These are phyloP conservation scores for Burhinus bistriatus DNA, from an alignment of 2,113 vertebrate species.

Conservation along the genomic window DNA sequence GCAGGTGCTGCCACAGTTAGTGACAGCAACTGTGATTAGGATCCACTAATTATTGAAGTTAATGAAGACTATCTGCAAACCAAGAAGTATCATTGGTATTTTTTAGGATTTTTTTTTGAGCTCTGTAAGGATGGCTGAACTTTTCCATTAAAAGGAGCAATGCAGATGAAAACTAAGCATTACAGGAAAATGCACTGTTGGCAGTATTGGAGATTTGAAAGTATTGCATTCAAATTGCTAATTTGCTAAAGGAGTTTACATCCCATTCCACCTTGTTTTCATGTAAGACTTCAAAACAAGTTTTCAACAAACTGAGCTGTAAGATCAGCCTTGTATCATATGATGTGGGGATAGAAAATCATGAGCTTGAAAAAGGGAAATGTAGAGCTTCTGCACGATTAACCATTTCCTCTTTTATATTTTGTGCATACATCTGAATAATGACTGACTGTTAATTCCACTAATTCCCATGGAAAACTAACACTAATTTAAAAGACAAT, in stretches of 20 bases:
- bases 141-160: neutral
- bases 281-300: neutral
- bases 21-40: neutral
- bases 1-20: neutral
- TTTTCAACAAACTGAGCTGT: neutral
- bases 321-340: neutral
- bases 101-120: neutral
- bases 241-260: neutral
- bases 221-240: neutral
- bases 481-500: neutral
- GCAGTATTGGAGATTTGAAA: neutral
- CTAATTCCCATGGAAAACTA: neutral
- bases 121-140: neutral
- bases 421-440: neutral
- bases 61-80: neutral
- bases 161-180: neutral
- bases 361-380: neutral
- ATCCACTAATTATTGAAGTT: neutral
- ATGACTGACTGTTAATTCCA: neutral
- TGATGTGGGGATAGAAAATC: neutral
- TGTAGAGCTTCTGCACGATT: neutral
- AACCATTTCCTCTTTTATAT: neutral
- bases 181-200: neutral
- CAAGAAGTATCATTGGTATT: neutral
- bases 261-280: neutral